Conservation (phyloP, 2,113 vertebrate species). For the Myotis lucifugus region DNA sequence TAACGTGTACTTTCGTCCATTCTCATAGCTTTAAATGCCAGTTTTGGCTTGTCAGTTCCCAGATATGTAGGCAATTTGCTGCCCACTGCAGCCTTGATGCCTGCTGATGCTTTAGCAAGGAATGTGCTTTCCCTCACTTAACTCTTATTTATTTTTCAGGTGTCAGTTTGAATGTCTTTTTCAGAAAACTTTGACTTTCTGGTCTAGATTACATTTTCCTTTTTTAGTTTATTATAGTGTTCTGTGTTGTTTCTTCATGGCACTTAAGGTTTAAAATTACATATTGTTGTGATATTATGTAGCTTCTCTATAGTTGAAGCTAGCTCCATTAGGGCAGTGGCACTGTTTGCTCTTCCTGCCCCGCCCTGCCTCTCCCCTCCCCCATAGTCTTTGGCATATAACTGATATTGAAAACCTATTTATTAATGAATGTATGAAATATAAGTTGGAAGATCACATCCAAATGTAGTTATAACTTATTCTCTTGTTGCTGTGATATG, state of each 20-base stretch:
- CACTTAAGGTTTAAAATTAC: conserved; percentile 10
- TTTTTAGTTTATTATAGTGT: not conserved
- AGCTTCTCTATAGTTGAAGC: not conserved
- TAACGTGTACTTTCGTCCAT: not conserved
- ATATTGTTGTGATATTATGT: not conserved
- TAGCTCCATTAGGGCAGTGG: not conserved
- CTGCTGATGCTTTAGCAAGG: not conserved
- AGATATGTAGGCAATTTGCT: not conserved
- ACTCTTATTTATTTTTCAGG: not conserved
- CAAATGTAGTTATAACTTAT: not conserved
- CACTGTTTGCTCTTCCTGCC: not conserved
- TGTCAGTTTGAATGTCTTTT: not conserved
- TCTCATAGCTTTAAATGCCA: not conserved
- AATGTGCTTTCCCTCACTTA: not conserved
- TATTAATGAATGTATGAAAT: not conserved
- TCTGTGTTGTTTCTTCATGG: not conserved
- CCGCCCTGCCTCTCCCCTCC: too few relatives aligned
- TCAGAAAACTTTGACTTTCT: not conserved
- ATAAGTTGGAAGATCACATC: not conserved
- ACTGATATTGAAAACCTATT: not conserved
- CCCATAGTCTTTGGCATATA: not conserved
- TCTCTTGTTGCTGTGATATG: not conserved
- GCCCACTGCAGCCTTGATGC: not conserved
- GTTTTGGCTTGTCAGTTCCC: not conserved
- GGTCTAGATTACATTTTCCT: not conserved